These are phyloP conservation scores for Chondrosia reniformis DNA, from an alignment of 37 sponge, comb jelly and placozoan species.

Conservation along the genomic window DNA sequence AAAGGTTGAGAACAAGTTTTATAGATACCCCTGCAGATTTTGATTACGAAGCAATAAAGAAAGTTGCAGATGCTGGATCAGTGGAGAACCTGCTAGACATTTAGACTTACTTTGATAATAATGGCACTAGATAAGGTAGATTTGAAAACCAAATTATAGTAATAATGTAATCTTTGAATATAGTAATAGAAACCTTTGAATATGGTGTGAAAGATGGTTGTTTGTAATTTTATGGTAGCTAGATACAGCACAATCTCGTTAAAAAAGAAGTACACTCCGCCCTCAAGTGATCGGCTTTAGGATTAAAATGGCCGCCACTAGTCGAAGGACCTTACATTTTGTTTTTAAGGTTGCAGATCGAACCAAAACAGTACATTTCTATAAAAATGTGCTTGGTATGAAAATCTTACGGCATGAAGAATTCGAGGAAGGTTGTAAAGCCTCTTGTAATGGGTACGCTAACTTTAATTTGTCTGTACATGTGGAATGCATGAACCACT, in stretches of 20 bases:
- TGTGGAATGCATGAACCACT: no score
- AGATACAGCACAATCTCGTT: no score
- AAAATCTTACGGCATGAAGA: conserved; percentile 77
- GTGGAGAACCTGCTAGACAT: background rate
- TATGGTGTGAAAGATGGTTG: no score
- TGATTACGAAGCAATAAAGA: background rate
- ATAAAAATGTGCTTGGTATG: conserved; percentile 62
- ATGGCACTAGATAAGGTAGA: background rate
- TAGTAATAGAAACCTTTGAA: no score
- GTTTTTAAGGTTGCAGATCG: conserved; percentile 79
- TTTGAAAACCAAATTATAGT: background rate
- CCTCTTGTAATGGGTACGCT: conserved; percentile 65
- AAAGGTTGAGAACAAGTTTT: conserved; percentile 4
- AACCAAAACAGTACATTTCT: conserved; percentile 47
- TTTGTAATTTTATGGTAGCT: no score
- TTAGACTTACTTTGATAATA: background rate
- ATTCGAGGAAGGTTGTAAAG: conserved; percentile 77
- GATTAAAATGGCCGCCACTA: background rate
- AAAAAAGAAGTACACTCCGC: no score
- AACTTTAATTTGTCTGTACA: no score
- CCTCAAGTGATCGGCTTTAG: no score
- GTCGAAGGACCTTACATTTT: conserved; percentile 62
- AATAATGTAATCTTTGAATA: background rate
- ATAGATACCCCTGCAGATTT: conserved; percentile 6
- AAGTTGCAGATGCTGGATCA: background rate